Evolutionary conservation across 2,888 invertebrate species (phyloP).

Genomic region (Mimas tiliae): DNA sequence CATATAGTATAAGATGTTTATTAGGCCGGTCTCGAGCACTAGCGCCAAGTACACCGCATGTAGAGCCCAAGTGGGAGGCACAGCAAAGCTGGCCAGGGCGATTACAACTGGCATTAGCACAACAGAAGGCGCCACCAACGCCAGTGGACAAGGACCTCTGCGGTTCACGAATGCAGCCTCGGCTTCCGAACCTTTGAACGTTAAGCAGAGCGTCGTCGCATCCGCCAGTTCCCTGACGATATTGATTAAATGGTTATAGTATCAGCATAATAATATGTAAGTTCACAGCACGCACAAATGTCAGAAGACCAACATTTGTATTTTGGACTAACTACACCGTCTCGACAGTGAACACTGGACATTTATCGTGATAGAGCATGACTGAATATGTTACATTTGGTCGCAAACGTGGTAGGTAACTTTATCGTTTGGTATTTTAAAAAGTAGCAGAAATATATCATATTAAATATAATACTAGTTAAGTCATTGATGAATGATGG

Average conservation of each 20-base stretch:
- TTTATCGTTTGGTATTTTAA: too few relatives aligned
- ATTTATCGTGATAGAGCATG: too few relatives aligned
- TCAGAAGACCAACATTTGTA: too few relatives aligned
- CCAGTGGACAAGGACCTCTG: slow-evolving; percentile 65
- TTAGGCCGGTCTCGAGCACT: slow-evolving; percentile 64
- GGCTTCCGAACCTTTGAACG: slow-evolving; percentile 65
- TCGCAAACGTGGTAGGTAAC: too few relatives aligned
- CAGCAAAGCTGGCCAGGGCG: slow-evolving; percentile 64
- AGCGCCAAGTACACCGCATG: slow-evolving; percentile 68
- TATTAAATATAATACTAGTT: too few relatives aligned
- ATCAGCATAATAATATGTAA: background rate
- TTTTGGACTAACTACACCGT: too few relatives aligned
- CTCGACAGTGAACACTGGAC: too few relatives aligned
- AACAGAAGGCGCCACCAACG: slow-evolving; percentile 70
- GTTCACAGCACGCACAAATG: background rate
- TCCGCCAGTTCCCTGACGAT: slow-evolving; percentile 70
- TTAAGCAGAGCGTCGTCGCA: slow-evolving; percentile 70
- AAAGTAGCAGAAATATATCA: too few relatives aligned
- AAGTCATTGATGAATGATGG: too few relatives aligned
- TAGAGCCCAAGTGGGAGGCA: slow-evolving; percentile 63
- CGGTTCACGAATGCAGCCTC: slow-evolving; percentile 67
- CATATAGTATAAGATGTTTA: slow-evolving; percentile 62
- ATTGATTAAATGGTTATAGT: background rate
- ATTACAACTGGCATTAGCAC: slow-evolving; percentile 74
- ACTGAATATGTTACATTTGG: too few relatives aligned